Percentiles rank a stretch among this genome's conserved stretches.
Evolutionary conservation across 2,888 invertebrate genomes (phyloP).

Genomic region (Boloria selene): DNA sequence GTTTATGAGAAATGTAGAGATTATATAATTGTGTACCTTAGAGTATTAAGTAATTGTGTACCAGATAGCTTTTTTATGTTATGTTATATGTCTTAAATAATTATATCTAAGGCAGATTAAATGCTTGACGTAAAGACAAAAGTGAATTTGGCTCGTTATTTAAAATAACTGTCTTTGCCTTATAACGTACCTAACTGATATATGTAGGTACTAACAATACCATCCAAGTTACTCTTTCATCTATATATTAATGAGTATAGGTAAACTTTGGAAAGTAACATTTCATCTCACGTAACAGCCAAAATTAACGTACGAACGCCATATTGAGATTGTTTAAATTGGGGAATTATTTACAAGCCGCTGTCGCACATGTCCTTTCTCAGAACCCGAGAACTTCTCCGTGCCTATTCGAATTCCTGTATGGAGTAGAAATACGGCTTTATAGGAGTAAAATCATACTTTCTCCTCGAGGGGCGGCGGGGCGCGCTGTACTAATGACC

Average conservation of each 20-base stretch:
- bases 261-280: conserved; percentile 35
- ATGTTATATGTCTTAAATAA: no score
- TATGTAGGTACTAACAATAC: no score
- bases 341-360: conserved; percentile 76
- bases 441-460: conserved; percentile 83
- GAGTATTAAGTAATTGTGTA: no score
- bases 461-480: conserved; percentile 74
- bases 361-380: conserved; percentile 73
- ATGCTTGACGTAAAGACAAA: no score
- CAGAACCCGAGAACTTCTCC: conserved; percentile 72
- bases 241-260: conserved; percentile 9
- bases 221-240: background rate
- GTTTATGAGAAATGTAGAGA: background rate
- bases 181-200: no score
- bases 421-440: conserved; percentile 83
- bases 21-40: no score
- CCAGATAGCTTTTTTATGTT: no score
- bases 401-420: conserved; percentile 80
- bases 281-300: conserved; percentile 47
- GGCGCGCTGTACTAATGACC: conserved; percentile 78
- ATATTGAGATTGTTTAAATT: conserved; percentile 78
- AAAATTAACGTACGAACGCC: conserved; percentile 65
- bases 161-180: no score
- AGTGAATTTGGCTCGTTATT: no score
- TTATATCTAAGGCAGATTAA: no score